Evolutionary conservation across 1,140 invertebrate genomes (phyloP).

Genomic region (Ctenoplectra terminalis): DNA sequence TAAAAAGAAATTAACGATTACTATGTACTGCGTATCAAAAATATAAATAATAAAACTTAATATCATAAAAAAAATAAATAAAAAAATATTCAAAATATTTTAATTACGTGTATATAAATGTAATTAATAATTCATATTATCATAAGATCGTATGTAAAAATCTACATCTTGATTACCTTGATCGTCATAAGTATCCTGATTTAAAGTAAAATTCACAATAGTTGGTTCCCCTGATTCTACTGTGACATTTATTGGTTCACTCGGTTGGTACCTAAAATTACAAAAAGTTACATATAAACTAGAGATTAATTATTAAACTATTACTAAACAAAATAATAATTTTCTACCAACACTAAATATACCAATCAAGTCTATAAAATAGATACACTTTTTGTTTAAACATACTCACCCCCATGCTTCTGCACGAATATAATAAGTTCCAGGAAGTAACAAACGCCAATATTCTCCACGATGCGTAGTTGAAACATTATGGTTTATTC

Average conservation of each 20-base stretch:
- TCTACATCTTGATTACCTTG: slow-evolving; percentile 79
- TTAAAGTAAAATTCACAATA: slow-evolving; percentile 83
- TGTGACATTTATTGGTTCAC: slow-evolving; percentile 75
- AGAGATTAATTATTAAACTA: neutral
- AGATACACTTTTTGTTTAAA: neutral
- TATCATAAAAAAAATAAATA: slow-evolving; percentile 34
- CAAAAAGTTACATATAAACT: slow-evolving; percentile 28
- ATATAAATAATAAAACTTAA: slow-evolving; percentile 34
- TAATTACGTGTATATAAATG: slow-evolving; percentile 29
- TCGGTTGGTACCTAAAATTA: slow-evolving; percentile 79
- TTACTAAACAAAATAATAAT: neutral
- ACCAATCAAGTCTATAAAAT: neutral
- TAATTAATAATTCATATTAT: slow-evolving; percentile 67
- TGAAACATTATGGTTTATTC: slow-evolving; percentile 89
- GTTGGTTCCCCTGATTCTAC: slow-evolving; percentile 76
- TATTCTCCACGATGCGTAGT: slow-evolving; percentile 92
- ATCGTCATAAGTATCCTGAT: slow-evolving; percentile 66
- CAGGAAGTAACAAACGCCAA: slow-evolving; percentile 93
- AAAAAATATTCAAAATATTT: slow-evolving; percentile 18
- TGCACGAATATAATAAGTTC: slow-evolving; percentile 89
- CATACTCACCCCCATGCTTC: slow-evolving; percentile 88
- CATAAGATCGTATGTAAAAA: slow-evolving; percentile 66
- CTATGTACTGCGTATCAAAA: too few species aligned
- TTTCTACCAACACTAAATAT: neutral
- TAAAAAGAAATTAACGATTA: slow-evolving; percentile 41